Base-by-base conservation (phyloP, 2,113 vertebrate genomes). In the Clarias macrocephalus region DNA sequence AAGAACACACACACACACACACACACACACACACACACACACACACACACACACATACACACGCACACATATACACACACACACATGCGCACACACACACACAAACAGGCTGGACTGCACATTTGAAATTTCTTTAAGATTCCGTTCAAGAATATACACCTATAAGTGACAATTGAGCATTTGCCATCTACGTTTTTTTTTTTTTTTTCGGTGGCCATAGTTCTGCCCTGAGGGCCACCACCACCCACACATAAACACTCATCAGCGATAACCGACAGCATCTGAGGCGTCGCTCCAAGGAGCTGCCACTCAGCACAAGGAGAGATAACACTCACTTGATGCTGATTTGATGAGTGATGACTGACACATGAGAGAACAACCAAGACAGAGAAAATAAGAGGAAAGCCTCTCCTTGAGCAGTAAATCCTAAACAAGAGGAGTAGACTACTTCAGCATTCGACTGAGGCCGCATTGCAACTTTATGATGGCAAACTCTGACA, bases 301-400 rank as follows among this genome's bases (percentile, higher is more conserved):
- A 87, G 83, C 89, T 90, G 86, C 84, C 89, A 90, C 89, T 89
- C 89, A 85, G 84, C 89, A 80, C 82, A 84, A 86, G 72, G 65
- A 80, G 28, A 91, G 88, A 88, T 91, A 88, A 88, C 65, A 84
- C 79, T 79, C 79, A 81, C 85, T 37, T 84, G 85, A 90, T 82
- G 79, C 59, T 90, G 88, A 90, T 89, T 90, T 88, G 89, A 87
- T 81, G 88, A 75, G 79, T n/a, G 83, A 76, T 89, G 91, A 90
- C 85, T 88, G 91, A 90, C 75, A 82, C 73, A 89, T 28, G 84
- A 89, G 76, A 85, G 83, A 86, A 57, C 21, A 59, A 87, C 80
- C 1, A 56, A 72, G 79, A 57, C 28, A 52, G 73, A 56, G 3
- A 80, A 81, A 83, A 85, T 54, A 60, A 80, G 80, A 25, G 60